These are phyloP conservation scores for Enchytraeus crypticus DNA, from an alignment of 2,888 invertebrate species.

Conservation along the genomic window DNA sequence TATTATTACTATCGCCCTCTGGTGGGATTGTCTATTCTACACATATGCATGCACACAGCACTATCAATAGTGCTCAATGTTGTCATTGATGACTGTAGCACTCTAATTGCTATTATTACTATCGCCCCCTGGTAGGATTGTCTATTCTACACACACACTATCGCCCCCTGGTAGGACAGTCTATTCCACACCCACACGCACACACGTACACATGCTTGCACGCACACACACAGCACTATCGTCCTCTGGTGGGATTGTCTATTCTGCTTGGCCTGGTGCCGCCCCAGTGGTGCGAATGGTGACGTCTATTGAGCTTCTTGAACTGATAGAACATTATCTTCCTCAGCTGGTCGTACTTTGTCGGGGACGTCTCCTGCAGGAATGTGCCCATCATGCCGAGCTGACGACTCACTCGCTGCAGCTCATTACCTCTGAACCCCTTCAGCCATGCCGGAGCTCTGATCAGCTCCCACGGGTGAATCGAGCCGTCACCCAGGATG, in stretches of 20 bases:
- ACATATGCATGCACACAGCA: no score
- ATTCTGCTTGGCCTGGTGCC: constrained; percentile 14
- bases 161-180: no score
- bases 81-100: no score
- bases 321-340: constrained; percentile 39
- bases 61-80: no score
- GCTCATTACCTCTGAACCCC: constrained; percentile 78
- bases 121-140: no score
- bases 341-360: constrained; percentile 32
- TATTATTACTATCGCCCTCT: no score
- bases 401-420: constrained; percentile 36
- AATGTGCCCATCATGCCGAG: constrained; percentile 33
- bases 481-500: constrained; percentile 73
- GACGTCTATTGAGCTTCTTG: constrained; percentile 37
- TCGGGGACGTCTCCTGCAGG: constrained; percentile 34
- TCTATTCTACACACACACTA: no score
- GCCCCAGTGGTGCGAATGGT: constrained; percentile 16
- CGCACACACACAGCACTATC: no score
- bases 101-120: no score
- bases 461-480: constrained; percentile 74
- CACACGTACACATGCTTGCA: no score
- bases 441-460: constrained; percentile 80
- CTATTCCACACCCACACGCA: no score
- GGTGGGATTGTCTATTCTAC: no score
- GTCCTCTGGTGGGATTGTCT: constrained; percentile 17